Evolutionary conservation across 2,888 invertebrate species (phyloP), one percentile per base, ranked within the genome.

Genomic region (Brachyopa scutellaris): DNA sequence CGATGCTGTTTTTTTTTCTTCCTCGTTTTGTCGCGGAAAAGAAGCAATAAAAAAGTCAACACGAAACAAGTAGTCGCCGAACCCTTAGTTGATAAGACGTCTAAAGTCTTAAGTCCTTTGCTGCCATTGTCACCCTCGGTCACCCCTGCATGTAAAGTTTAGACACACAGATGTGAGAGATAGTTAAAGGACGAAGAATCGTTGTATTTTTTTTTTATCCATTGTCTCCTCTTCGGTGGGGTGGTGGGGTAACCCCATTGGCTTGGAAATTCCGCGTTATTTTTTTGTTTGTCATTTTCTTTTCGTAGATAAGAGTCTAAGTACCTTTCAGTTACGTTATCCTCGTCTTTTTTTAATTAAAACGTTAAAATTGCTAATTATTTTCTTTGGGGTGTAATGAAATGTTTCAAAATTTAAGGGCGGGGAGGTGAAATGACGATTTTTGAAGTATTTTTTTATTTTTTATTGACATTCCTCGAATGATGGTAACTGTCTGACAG

Each of bases 281-380:
- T 72, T 61, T 59, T 53, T 33, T 29, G 57, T 21, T 38, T 69
- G 62, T 70, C 69, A 64, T 82, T 69, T 66, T 82, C 70, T 66
- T 77, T 72, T 47, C 49, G 17, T 17, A 77, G 82, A 82, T 82
- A 82, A 82, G 67, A 70, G 33, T 26, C 31, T 72, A 70, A 82
- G 82, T 82, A 82, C 51, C 82, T 82, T 70, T 17, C 84, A 85
- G 85, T 86, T 85, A 84, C 84, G 67, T 84, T 84, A 85, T 86
- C 78, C 78, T 73, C 66, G 77, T 70, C 51, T 69, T 77, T 82
- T 86, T 87, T 87, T 87, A 87, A 87, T 87, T 87, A 87, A 87
- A 87, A 86, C 85, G 86, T 87, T 86, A 85, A 87, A 86, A 86
- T 86, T 85, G 86, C 86, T 87, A 87, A 87, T 87, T 87, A 87